Evolutionary conservation across 1,140 invertebrate genomes (phyloP).

Genomic region (Papilio machaon): DNA sequence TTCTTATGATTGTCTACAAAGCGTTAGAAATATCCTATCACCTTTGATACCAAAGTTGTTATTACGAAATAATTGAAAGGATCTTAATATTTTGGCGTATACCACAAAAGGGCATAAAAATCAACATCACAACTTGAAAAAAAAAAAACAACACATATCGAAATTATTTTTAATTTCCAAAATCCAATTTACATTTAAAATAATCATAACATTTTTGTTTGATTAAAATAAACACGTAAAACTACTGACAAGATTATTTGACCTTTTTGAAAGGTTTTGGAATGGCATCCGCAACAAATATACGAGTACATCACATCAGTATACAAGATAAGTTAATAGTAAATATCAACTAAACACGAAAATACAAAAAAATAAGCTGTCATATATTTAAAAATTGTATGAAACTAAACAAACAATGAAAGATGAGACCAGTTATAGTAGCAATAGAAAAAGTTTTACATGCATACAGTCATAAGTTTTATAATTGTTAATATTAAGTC

Average conservation of each 20-base stretch:
- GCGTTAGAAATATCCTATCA: too few relatives aligned
- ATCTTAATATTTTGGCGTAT: too few relatives aligned
- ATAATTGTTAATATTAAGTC: background rate
- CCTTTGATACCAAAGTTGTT: too few relatives aligned
- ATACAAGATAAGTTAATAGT: constrained; percentile 44
- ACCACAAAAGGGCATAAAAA: too few relatives aligned
- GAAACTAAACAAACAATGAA: background rate
- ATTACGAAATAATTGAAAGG: too few relatives aligned
- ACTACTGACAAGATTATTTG: constrained; percentile 77
- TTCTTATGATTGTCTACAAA: too few relatives aligned
- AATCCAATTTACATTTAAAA: constrained; percentile 74
- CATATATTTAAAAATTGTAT: constrained; percentile 36
- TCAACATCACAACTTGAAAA: too few relatives aligned
- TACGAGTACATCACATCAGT: constrained; percentile 55
- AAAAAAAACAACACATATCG: constrained; percentile 45
- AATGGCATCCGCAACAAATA: constrained; percentile 73
- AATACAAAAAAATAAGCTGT: constrained; percentile 8
- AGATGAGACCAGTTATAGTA: background rate
- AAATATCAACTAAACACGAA: constrained; percentile 8
- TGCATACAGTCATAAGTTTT: background rate
- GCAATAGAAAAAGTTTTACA: background rate
- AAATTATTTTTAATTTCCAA: constrained; percentile 74
- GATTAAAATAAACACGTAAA: constrained; percentile 69
- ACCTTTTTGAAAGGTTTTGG: constrained; percentile 77
- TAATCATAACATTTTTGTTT: constrained; percentile 64